Conservation (phyloP, 2,888 invertebrate genomes). For the Phalera bucephala region DNA sequence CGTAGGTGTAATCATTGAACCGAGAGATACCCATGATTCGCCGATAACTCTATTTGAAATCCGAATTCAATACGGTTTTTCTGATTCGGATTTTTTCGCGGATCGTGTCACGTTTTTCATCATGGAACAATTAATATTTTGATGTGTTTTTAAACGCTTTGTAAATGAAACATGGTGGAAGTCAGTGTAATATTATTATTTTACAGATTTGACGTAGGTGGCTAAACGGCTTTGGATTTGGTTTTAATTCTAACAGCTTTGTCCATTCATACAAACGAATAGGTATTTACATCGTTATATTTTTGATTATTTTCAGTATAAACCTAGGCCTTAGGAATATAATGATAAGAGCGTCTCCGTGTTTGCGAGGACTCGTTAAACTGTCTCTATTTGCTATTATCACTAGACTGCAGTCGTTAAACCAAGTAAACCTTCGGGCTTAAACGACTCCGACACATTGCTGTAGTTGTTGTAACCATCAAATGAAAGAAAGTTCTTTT, state of each 20-base stretch:
- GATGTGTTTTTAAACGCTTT: conserved; percentile 1
- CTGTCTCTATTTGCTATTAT: no score
- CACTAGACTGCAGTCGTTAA: no score
- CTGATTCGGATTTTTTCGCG: conserved; percentile 9
- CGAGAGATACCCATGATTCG: background rate
- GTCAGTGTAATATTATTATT: background rate
- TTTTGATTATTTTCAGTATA: no score
- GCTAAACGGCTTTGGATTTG: no score
- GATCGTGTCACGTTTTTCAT: conserved; percentile 26
- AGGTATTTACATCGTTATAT: no score
- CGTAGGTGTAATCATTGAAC: background rate
- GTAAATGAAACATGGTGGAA: background rate
- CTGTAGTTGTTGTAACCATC: no score
- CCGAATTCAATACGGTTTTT: conserved; percentile 13
- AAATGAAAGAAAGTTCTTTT: no score
- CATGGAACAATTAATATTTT: conserved; percentile 17
- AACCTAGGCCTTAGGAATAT: no score
- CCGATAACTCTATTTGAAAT: conserved; percentile 18
- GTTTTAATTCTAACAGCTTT: background rate
- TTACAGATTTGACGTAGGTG: background rate
- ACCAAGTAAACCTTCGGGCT: no score
- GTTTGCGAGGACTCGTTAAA: no score
- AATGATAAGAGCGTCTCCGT: no score
- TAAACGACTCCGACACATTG: no score
- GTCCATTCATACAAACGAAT: background rate